A percentile compares a stretch with the other conserved stretches of the same genome.
These are phyloP conservation scores for Lepidostoma basale DNA, from an alignment of 1,140 invertebrate species.

Conservation along the genomic window DNA sequence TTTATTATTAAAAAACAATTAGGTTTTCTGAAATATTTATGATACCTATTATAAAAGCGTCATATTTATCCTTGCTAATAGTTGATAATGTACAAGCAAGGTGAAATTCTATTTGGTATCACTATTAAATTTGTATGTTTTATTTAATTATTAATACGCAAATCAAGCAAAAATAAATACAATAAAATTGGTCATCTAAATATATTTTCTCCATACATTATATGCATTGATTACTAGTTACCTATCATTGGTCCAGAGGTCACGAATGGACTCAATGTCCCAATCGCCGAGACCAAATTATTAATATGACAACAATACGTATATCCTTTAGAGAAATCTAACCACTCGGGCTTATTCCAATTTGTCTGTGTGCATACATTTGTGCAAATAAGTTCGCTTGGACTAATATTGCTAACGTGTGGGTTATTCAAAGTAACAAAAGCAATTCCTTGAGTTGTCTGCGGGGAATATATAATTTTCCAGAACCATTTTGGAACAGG, in stretches of 20 bases:
- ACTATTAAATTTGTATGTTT: no score
- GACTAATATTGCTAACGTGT: slow-evolving; percentile 24
- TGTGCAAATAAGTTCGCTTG: slow-evolving; percentile 48
- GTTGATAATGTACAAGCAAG: no score
- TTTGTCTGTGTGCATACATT: slow-evolving; percentile 51
- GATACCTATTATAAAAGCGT: no score
- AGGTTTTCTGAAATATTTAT: no score
- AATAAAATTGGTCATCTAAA: not conserved
- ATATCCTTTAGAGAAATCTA: slow-evolving; percentile 49
- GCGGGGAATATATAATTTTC: slow-evolving; percentile 55
- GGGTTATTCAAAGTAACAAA: slow-evolving; percentile 62
- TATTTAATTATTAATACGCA: no score
- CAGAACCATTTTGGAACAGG: slow-evolving; percentile 58
- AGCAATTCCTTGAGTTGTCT: slow-evolving; percentile 51
- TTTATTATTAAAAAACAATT: no score
- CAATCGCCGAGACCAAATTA: slow-evolving; percentile 42
- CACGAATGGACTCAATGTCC: slow-evolving; percentile 17
- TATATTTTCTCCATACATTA: not conserved
- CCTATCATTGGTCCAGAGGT: slow-evolving; percentile 4
- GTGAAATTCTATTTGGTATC: no score
- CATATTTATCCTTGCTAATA: no score
- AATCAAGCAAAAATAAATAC: no score
- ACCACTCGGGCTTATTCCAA: slow-evolving; percentile 48
- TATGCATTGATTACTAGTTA: not conserved
- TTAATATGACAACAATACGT: slow-evolving; percentile 54